phyloP scores from a whole-genome alignment of 1,140 invertebrate species.

The Dreissena rostriformis region DNA sequence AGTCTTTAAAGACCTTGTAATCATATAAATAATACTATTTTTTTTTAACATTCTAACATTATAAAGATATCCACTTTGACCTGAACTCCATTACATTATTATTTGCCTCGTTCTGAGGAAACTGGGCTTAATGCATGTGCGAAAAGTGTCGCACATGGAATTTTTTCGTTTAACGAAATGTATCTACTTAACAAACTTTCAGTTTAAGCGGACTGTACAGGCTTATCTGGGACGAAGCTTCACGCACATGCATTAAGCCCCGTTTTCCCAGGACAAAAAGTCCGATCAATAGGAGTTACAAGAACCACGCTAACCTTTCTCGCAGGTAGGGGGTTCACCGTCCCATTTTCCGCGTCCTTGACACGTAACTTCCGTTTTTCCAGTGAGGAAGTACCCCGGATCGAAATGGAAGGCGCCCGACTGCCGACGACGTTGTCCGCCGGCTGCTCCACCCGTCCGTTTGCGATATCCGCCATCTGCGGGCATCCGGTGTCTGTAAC shows the following conservation, averaged over 20 bases:
- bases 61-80: too few relatives aligned
- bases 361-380: constrained; percentile 59
- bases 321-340: constrained; percentile 65
- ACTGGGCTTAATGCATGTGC: too few relatives aligned
- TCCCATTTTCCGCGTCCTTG: constrained; percentile 63
- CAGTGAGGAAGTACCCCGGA: constrained; percentile 64
- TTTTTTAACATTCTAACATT: too few relatives aligned
- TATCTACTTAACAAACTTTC: too few relatives aligned
- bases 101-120: too few relatives aligned
- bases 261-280: not conserved
- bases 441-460: constrained; percentile 60
- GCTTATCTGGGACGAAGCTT: not conserved
- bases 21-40: too few relatives aligned
- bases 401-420: constrained; percentile 59
- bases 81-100: too few relatives aligned
- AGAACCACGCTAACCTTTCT: constrained; percentile 58
- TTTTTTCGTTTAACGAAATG: too few relatives aligned
- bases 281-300: not conserved
- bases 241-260: not conserved
- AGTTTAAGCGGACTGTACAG: not conserved
- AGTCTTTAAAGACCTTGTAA: too few relatives aligned
- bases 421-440: constrained; percentile 52
- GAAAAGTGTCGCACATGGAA: too few relatives aligned
- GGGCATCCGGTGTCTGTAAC: constrained; percentile 62
- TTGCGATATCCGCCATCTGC: constrained; percentile 50